Conservation (phyloP, 1,140 invertebrate genomes). For the Streblospio benedicti region DNA sequence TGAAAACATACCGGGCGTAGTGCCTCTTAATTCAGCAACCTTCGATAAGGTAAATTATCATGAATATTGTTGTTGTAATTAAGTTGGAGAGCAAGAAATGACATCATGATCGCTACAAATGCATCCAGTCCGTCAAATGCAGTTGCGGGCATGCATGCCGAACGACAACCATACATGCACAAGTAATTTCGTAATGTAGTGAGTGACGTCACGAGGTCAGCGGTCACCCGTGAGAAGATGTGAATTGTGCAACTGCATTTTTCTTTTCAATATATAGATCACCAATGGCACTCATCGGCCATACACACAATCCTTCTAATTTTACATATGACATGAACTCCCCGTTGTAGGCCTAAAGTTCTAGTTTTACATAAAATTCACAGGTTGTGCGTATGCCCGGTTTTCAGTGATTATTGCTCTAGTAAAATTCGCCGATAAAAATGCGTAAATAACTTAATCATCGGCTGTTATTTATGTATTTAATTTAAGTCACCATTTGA, state of each 20-base stretch:
- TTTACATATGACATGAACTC: too few relatives aligned
- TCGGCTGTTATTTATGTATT: not conserved
- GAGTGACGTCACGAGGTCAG: not conserved
- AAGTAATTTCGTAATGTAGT: not conserved
- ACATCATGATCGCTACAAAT: not conserved
- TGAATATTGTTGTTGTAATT: too few relatives aligned
- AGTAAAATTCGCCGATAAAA: too few relatives aligned
- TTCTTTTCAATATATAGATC: too few relatives aligned
- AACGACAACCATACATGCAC: not conserved
- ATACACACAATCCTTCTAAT: too few relatives aligned
- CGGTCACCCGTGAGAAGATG: not conserved
- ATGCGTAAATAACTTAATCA: too few relatives aligned
- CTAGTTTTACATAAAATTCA: too few relatives aligned
- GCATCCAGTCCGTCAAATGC: not conserved
- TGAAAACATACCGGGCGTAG: slow-evolving; percentile 22
- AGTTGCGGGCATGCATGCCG: not conserved
- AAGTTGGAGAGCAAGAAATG: slow-evolving; percentile 5
- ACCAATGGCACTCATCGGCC: too few relatives aligned
- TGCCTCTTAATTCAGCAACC: slow-evolving; percentile 36
- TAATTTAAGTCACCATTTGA: too few relatives aligned
- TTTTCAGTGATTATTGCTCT: too few relatives aligned
- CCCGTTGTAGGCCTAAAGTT: too few relatives aligned
- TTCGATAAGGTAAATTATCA: slow-evolving; percentile 40
- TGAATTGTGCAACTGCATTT: not conserved
- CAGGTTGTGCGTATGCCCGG: too few relatives aligned